Percentiles rank a stretch among this genome's conserved stretches.
These are phyloP conservation scores for Cyprinella venusta DNA, from an alignment of 2,797 vertebrate genomes.

Conservation along the genomic window DNA sequence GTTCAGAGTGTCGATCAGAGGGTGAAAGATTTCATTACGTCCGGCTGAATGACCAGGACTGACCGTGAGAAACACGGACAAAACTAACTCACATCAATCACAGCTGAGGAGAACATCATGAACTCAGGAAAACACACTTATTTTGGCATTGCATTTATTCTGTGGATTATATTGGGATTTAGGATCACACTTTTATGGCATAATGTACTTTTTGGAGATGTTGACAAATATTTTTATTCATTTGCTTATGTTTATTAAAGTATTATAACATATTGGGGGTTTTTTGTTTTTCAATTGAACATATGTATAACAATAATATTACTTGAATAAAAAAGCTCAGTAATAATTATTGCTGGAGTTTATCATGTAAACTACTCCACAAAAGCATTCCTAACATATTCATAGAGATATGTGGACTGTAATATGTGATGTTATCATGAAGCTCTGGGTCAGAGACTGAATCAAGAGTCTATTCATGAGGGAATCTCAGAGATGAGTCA, in stretches of 20 bases:
- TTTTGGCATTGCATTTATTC: no score
- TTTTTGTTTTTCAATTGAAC: not conserved
- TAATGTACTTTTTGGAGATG: not conserved
- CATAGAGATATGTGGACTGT: not conserved
- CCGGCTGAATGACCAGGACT: not conserved
- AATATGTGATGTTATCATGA: not conserved
- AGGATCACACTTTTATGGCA: not conserved
- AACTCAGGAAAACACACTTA: no score
- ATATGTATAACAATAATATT: not conserved
- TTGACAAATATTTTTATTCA: no score
- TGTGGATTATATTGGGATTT: no score
- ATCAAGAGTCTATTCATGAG: not conserved
- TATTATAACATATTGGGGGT: not conserved
- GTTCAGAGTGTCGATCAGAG: not conserved
- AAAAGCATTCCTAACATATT: not conserved
- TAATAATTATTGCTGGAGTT: not conserved
- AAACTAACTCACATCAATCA: not conserved
- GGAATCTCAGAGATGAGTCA: not conserved
- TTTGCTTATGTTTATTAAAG: no score
- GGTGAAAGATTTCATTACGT: not conserved
- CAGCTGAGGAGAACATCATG: no score
- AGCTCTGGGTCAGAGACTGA: not conserved
- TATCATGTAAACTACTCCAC: not conserved
- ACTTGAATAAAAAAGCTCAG: not conserved
- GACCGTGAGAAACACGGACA: no score